Evolutionary conservation across 2,888 invertebrate species (phyloP).

Genomic region (Corbicula japonica): DNA sequence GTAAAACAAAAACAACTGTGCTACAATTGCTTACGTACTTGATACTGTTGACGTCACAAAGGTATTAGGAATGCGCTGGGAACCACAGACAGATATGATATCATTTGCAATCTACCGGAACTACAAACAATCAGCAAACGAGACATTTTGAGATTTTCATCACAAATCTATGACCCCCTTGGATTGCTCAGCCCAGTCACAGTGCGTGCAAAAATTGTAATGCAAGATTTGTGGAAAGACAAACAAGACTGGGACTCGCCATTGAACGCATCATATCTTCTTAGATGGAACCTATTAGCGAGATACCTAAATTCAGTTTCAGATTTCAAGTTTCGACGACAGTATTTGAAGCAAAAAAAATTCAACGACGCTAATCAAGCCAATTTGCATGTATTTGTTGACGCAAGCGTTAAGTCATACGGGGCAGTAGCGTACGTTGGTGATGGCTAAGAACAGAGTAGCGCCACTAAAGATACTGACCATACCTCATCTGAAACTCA

Average conservation of each 20-base stretch:
- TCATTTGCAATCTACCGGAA: background rate
- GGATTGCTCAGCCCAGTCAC: slow-evolving; percentile 36
- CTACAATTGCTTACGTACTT: too few species aligned
- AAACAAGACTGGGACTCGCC: slow-evolving; percentile 29
- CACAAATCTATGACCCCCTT: slow-evolving; percentile 42
- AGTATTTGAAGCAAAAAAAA: slow-evolving; percentile 3
- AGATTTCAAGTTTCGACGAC: background rate
- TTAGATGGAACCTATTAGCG: slow-evolving; percentile 12
- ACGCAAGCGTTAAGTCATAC: too few species aligned
- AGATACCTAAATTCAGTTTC: slow-evolving; percentile 12
- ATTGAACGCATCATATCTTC: slow-evolving; percentile 1
- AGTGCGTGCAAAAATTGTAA: slow-evolving; percentile 33
- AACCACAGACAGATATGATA: slow-evolving; percentile 20
- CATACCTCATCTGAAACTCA: slow-evolving; percentile 33
- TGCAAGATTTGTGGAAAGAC: slow-evolving; percentile 34
- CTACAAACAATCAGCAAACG: slow-evolving; percentile 15
- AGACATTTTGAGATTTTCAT: slow-evolving; percentile 14
- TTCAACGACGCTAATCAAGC: background rate
- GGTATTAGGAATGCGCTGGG: slow-evolving; percentile 38
- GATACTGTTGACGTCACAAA: slow-evolving; percentile 22
- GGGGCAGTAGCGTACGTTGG: too few species aligned
- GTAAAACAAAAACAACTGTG: too few species aligned
- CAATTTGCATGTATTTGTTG: slow-evolving; percentile 19
- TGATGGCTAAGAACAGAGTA: slow-evolving; percentile 42
- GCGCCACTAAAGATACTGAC: slow-evolving; percentile 44